Conservation (phyloP, 2,888 invertebrate species). For the Agonopterix alstromeriana region DNA sequence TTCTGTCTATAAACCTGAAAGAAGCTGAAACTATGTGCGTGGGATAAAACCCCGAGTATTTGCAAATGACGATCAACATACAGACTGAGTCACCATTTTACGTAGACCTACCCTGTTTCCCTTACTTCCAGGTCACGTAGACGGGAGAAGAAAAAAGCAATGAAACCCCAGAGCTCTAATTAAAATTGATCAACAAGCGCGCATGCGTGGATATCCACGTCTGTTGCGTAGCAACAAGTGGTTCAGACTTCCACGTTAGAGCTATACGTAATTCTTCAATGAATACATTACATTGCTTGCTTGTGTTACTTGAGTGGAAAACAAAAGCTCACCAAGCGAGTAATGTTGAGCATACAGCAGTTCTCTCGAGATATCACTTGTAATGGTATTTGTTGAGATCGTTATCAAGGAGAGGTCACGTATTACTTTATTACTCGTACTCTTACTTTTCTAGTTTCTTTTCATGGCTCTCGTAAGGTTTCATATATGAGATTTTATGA, state of each 20-base stretch:
- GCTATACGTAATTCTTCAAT: conserved; percentile 4
- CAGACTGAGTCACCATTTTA: too few relatives aligned
- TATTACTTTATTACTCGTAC: not conserved
- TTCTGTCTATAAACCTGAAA: too few relatives aligned
- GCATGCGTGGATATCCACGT: conserved; percentile 13
- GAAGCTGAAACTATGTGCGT: too few relatives aligned
- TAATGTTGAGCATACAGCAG: not conserved
- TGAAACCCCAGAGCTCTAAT: not conserved
- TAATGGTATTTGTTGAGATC: not conserved
- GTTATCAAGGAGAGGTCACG: conserved; percentile 4
- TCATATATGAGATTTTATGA: too few relatives aligned
- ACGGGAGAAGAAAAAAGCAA: not conserved
- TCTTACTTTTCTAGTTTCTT: conserved; percentile 1
- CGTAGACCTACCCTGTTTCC: too few relatives aligned
- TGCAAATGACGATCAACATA: too few relatives aligned
- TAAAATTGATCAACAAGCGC: conserved; percentile 2
- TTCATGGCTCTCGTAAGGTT: not conserved
- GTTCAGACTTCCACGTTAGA: conserved; percentile 5
- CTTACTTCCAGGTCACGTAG: not conserved
- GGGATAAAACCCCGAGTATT: too few relatives aligned
- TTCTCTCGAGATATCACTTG: not conserved
- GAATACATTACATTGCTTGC: conserved; percentile 11
- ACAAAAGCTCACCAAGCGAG: not conserved
- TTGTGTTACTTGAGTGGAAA: not conserved
- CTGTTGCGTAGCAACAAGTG: conserved; percentile 21